Evolutionary conservation across 2,113 vertebrate genomes (phyloP), one percentile per base, ranked within the genome.

Genomic region (Forbesichthys agassizii): DNA sequence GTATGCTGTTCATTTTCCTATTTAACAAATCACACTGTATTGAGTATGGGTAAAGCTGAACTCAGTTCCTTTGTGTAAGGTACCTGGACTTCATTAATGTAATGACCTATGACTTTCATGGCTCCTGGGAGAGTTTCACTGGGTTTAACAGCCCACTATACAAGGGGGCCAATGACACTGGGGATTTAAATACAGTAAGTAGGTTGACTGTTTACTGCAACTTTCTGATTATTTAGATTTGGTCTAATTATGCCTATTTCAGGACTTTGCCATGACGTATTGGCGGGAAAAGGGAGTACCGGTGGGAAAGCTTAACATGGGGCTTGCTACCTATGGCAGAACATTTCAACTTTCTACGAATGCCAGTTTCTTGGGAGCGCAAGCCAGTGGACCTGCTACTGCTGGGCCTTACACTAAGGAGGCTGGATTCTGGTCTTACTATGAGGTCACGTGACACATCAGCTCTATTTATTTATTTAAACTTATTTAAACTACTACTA

Each of bases 61-160:
- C 27, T 27, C 27, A 27, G 27, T 27, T 27, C 27, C 2, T 27
- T 27, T 27, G 1, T 27, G 27, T 27, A 2, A 95, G 95, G 71
- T 74, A 78, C 57, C 78, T 95, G 66, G 86, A 95, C 68, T 94
- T 95, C 62, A 88, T 95, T 78, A 95, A 88, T 66, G 86, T 96
- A 7, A 94, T 96, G 94, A 92, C 93, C 48, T 95, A 96, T 0
- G 94, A 96, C 79, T 92, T 96, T 81, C 93, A 95, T 4, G 93
- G 94, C 68, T 86, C 92, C 7, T 95, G 92, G 92, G 92, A 94
- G 33, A 53, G 1, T 16, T 80, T 85, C 73, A 95, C 94, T 6
- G 94, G 95, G 55, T 93, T 95, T 14, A 90, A 95, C 86, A 94
- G 94, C 66, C 92, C 94, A 36, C 87, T 96, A 33, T 94, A 73